These are phyloP conservation scores for Anguilla obscura DNA, from an alignment of 2,797 vertebrate genomes.

Conservation along the genomic window DNA sequence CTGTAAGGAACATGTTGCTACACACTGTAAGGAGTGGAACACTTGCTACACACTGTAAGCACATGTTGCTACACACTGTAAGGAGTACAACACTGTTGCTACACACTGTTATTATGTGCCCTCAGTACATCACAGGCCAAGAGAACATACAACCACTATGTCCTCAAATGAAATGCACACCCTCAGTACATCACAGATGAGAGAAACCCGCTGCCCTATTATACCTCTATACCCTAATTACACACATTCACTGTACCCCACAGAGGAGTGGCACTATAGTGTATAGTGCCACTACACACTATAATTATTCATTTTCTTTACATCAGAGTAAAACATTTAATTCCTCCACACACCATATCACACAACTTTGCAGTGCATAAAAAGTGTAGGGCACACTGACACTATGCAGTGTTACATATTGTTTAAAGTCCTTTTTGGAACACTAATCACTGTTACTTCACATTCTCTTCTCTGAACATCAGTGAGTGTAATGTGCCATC, in stretches of 20 bases:
- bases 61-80: background rate
- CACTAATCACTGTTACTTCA: background rate
- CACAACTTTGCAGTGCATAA: background rate
- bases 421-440: background rate
- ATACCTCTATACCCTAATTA: background rate
- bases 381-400: background rate
- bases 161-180: background rate
- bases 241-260: background rate
- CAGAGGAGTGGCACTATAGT: too few species aligned
- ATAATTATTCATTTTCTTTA: background rate
- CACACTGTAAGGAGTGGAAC: too few species aligned
- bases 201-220: background rate
- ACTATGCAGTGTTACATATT: background rate
- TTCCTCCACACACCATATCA: background rate
- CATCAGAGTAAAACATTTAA: background rate
- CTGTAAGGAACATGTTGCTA: too few species aligned
- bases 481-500: background rate
- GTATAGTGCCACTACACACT: background rate
- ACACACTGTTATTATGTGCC: background rate
- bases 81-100: background rate
- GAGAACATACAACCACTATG: background rate
- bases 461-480: background rate
- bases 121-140: background rate
- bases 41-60: too few species aligned
- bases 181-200: background rate